phyloP scores from a whole-genome alignment of 1,140 invertebrate species.

The Atopsyche davidsoni region DNA sequence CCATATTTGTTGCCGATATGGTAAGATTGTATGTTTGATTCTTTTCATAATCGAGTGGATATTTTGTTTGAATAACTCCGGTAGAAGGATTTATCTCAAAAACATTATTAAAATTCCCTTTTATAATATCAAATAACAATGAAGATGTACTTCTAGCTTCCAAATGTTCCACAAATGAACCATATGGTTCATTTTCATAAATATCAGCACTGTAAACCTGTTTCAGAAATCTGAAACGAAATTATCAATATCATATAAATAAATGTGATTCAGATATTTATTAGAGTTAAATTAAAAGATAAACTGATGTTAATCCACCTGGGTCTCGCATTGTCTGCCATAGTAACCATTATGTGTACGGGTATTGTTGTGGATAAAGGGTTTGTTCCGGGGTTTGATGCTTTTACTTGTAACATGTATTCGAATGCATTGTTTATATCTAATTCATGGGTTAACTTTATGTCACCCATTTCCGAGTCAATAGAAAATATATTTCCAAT shows the following conservation, averaged over 20 bases:
- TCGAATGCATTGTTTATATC: conserved; percentile 62
- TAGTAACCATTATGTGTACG: conserved; percentile 76
- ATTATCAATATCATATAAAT: not conserved
- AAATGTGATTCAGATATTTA: not conserved
- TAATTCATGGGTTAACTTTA: conserved; percentile 63
- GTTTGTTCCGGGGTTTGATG: conserved; percentile 69
- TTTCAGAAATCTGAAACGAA: conserved; percentile 24
- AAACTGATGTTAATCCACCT: conserved; percentile 10
- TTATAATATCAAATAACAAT: conserved; percentile 70
- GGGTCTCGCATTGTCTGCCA: conserved; percentile 80
- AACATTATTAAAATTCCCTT: conserved; percentile 63
- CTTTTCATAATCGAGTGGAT: conserved; percentile 67
- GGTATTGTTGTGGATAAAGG: conserved; percentile 65
- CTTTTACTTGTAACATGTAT: conserved; percentile 72
- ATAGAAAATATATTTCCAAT: conserved; percentile 75
- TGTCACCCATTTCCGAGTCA: conserved; percentile 64
- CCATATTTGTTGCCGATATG: conserved; percentile 75
- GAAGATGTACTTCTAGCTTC: conserved; percentile 70
- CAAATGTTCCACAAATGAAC: conserved; percentile 69
- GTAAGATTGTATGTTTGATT: conserved; percentile 67
- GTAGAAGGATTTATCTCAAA: conserved; percentile 77
- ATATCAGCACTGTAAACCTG: conserved; percentile 55
- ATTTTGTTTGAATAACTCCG: conserved; percentile 67
- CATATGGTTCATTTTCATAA: conserved; percentile 70
- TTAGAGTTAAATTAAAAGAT: not conserved